phyloP scores from a whole-genome alignment of 2,797 vertebrate species.

The Manis pentadactyla region DNA sequence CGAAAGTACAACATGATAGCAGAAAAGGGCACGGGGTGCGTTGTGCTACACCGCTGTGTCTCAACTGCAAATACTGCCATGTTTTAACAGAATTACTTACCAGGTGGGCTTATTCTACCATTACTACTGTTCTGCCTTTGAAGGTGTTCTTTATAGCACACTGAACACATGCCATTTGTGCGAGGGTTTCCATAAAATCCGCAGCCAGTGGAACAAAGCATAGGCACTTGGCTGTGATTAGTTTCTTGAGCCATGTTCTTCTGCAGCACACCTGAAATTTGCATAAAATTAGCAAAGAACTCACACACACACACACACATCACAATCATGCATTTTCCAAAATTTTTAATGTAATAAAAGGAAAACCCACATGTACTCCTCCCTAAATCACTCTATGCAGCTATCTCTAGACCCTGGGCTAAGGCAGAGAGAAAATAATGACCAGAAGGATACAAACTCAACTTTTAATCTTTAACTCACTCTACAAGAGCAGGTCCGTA shows the following conservation, averaged over 20 bases:
- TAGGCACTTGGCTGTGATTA: slow-evolving; percentile 93
- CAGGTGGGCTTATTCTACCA: slow-evolving; percentile 91
- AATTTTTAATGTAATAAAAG: background rate
- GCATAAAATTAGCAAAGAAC: slow-evolving; percentile 45
- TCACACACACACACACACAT: background rate
- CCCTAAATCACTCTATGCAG: background rate
- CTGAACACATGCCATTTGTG: slow-evolving; percentile 94
- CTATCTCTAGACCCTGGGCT: background rate
- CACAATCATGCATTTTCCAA: background rate
- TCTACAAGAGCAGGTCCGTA: background rate
- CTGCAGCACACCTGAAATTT: slow-evolving; percentile 87
- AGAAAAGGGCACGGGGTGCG: background rate
- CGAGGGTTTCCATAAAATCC: slow-evolving; percentile 94
- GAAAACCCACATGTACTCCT: background rate
- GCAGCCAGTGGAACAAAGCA: slow-evolving; percentile 94
- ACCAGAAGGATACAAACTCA: background rate
- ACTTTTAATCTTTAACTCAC: background rate
- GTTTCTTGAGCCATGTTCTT: slow-evolving; percentile 94
- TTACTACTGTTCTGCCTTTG: slow-evolving; percentile 92
- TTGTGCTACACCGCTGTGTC: background rate
- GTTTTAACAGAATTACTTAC: slow-evolving; percentile 83
- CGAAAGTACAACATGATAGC: too few relatives aligned
- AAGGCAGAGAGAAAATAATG: background rate
- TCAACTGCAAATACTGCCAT: background rate
- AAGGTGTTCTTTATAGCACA: slow-evolving; percentile 94